Conservation (phyloP, 2,797 vertebrate genomes). For the Phoxinus dragarum region DNA sequence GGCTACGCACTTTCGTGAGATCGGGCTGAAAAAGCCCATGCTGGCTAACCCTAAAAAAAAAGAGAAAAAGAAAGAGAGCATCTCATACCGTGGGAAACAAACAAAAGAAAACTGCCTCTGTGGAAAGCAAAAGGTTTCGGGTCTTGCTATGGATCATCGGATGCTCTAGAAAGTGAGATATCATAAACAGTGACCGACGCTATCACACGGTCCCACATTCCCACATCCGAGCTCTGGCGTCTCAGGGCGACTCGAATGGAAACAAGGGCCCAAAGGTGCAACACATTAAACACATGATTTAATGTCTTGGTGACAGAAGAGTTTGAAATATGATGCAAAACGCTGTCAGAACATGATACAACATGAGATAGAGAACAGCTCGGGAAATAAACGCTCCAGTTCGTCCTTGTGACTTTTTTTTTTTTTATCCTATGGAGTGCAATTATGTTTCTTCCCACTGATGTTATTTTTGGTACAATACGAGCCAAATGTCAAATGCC, state of each 20-base stretch:
- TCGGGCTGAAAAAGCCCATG: not conserved
- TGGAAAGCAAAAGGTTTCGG: not conserved
- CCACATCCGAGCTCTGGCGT: conserved; percentile 63
- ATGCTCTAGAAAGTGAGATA: conserved; percentile 13
- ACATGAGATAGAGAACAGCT: conserved; percentile 48
- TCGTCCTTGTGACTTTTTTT: conserved; percentile 4
- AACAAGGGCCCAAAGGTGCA: conserved; percentile 49
- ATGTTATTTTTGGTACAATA: not conserved
- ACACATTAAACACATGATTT: conserved; percentile 36
- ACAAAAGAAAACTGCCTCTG: not conserved
- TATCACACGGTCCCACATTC: conserved; percentile 66
- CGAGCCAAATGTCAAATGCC: not conserved
- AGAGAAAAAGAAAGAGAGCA: not conserved
- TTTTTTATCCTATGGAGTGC: not conserved
- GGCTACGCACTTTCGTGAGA: too few species aligned
- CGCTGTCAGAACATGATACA: conserved; percentile 56
- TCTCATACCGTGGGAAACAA: not conserved
- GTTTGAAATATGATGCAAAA: conserved; percentile 50
- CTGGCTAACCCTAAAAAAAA: not conserved
- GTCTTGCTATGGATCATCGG: conserved; percentile 50
- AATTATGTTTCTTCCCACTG: not conserved
- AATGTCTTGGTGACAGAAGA: conserved; percentile 42
- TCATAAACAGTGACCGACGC: conserved; percentile 57
- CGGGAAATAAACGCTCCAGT: conserved; percentile 13
- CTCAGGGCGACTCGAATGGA: conserved; percentile 47